phyloP scores from a whole-genome alignment of 2,797 vertebrate species.

The Selene dorsalis region DNA sequence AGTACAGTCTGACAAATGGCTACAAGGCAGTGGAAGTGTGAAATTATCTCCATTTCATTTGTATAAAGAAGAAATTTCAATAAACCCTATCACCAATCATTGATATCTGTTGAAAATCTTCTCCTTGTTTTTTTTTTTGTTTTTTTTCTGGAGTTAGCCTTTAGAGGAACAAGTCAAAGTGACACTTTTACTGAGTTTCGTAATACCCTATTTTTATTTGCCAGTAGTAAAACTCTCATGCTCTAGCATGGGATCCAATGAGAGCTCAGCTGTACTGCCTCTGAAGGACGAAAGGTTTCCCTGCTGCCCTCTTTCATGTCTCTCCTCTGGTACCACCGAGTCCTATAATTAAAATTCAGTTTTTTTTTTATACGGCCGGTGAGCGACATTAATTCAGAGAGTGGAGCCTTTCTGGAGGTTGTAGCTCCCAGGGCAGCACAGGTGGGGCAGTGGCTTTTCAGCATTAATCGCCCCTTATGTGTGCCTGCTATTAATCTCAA shows the following conservation, averaged over 20 bases:
- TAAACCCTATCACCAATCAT: not conserved
- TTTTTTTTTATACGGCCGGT: conserved; percentile 52
- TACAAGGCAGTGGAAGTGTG: not conserved
- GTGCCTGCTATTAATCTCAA: conserved; percentile 76
- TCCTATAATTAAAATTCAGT: conserved; percentile 70
- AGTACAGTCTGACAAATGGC: conserved; percentile 3
- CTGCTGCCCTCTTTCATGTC: conserved; percentile 39
- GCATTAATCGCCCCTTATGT: conserved; percentile 67
- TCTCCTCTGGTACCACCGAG: conserved; percentile 32
- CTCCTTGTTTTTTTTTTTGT: too few relatives aligned
- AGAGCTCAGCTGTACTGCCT: conserved; percentile 37
- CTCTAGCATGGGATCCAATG: conserved; percentile 11
- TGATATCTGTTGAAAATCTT: not conserved
- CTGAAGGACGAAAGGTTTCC: conserved; percentile 57
- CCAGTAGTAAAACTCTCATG: not conserved
- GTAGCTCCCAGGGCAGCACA: conserved; percentile 66
- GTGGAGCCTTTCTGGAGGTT: conserved; percentile 67
- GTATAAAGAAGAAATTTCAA: not conserved
- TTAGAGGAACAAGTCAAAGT: not conserved
- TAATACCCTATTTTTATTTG: conserved; percentile 25
- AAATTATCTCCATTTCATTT: not conserved
- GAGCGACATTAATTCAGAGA: conserved; percentile 72
- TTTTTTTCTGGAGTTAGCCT: too few relatives aligned
- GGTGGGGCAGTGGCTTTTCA: conserved; percentile 66
- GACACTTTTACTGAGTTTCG: not conserved